phyloP scores from a whole-genome alignment of 2,888 invertebrate genomes.

The Lycia hirtaria region DNA sequence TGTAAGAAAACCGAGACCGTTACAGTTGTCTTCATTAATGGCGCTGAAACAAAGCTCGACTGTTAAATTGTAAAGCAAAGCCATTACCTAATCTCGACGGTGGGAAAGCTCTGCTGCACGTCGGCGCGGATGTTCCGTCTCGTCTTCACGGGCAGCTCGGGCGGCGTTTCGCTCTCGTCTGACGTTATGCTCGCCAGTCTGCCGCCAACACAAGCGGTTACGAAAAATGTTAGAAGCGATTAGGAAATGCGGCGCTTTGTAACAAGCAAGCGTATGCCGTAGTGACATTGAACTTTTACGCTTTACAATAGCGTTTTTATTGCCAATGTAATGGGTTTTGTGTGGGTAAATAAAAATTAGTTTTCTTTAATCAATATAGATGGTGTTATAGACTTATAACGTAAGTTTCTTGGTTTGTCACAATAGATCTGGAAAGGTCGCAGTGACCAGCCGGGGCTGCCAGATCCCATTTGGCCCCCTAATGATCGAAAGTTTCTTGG shows the following conservation, averaged over 20 bases:
- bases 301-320: constrained; percentile 14
- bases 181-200: constrained; percentile 78
- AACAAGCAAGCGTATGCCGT: constrained; percentile 19
- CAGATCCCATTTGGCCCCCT: too few species aligned
- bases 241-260: constrained; percentile 25
- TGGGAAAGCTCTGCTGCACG: constrained; percentile 65
- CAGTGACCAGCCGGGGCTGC: too few species aligned
- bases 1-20: too few species aligned
- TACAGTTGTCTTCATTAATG: too few species aligned
- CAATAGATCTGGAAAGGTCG: too few species aligned
- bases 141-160: constrained; percentile 87
- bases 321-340: neutral
- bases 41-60: too few species aligned
- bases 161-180: constrained; percentile 82
- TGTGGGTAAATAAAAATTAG: neutral
- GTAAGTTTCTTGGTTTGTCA: too few species aligned
- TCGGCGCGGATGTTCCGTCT: constrained; percentile 77
- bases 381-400: too few species aligned
- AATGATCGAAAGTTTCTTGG: too few species aligned
- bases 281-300: constrained; percentile 24
- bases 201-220: constrained; percentile 40
- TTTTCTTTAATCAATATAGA: too few species aligned
- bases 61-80: too few species aligned
- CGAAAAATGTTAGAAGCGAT: constrained; percentile 34
- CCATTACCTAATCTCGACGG: constrained; percentile 40